A percentile compares a stretch with the other conserved stretches of the same genome.
phyloP scores from a whole-genome alignment of 2,113 vertebrate species.

The Arenaria interpres region DNA sequence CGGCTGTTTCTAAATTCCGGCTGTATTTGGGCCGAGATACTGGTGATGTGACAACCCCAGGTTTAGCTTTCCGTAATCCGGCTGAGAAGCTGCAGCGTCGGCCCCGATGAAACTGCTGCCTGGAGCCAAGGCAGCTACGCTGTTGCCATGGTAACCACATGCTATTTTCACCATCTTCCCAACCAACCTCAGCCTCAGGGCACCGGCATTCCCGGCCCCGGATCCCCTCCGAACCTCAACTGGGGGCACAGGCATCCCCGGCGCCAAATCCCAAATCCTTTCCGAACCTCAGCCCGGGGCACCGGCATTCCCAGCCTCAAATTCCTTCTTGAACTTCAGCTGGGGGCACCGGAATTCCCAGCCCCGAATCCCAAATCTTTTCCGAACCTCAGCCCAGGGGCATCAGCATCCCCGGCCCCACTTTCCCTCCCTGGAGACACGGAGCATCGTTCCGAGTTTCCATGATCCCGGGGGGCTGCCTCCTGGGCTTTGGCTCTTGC shows the following conservation, averaged over 20 bases:
- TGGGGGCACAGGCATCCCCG: background rate
- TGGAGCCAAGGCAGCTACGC: background rate
- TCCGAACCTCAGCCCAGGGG: background rate
- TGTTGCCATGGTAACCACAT: slow-evolving; percentile 4
- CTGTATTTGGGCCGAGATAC: background rate
- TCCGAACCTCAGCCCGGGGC: background rate
- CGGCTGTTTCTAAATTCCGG: background rate
- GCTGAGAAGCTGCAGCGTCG: background rate
- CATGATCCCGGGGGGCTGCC: background rate
- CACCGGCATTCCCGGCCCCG: background rate
- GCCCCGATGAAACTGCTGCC: background rate
- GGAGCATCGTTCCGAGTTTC: fast-evolving
- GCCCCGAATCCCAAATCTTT: too few relatives aligned
- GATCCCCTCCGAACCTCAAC: background rate
- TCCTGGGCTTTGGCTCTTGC: background rate
- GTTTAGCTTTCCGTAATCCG: background rate
- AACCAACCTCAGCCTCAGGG: background rate
- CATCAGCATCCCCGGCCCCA: background rate
- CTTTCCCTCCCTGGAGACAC: background rate
- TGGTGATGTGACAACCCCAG: background rate
- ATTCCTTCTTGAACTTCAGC: background rate
- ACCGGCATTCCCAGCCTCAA: too few relatives aligned
- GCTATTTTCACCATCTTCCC: background rate
- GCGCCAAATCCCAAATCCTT: too few relatives aligned
- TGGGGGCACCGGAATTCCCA: background rate